Evolutionary conservation across 2,113 vertebrate genomes (phyloP), one percentile per base, ranked within the genome.

Genomic region (Anolis sagrei): DNA sequence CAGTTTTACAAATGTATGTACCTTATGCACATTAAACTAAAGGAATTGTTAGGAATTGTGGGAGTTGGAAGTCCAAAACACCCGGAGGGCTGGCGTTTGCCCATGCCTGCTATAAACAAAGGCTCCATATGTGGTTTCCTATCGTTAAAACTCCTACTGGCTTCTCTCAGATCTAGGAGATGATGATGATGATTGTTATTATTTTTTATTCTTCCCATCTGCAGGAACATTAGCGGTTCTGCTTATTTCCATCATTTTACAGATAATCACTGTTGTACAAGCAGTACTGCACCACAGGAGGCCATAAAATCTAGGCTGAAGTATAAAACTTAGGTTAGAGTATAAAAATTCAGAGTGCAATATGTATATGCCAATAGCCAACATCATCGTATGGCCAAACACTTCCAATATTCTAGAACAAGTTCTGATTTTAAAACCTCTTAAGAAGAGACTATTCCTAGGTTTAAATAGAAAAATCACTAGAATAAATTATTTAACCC

Each of bases 401-500:
- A 27, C 32, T 76, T 86, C 76, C 66, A 0, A 16, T 83, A 76
- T 82, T 9, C 64, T 87, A 58, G n/a, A 7, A 27, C 44, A 13
- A 74, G 76, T 7, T 34, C 44, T 66, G 68, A 70, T 7, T 16
- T 87, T 82, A 90, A 91, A 88, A 69, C 0, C 89, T 90, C 48
- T 90, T 91, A 91, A 69, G 13, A 44, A 72, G 5, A 64, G 5
- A 64, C 80, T 74, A 62, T 76, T 88, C 86, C 75, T 48, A 64
- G 61, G 4, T 82, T 9, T 80, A 75, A 21, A 66, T 72, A 25
- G 18, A 34, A 34, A 75, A 76, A 88, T 84, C 86, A 19, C 18
- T 88, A 19, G 80, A 74, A 80, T 89, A 83, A 83, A 62, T 84
- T 76, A 29, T 72, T n/a, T 89, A 39, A 87, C 27, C 49, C 74